Evolutionary conservation across 2,888 invertebrate genomes (phyloP).

Genomic region (Leistus spinibarbis): DNA sequence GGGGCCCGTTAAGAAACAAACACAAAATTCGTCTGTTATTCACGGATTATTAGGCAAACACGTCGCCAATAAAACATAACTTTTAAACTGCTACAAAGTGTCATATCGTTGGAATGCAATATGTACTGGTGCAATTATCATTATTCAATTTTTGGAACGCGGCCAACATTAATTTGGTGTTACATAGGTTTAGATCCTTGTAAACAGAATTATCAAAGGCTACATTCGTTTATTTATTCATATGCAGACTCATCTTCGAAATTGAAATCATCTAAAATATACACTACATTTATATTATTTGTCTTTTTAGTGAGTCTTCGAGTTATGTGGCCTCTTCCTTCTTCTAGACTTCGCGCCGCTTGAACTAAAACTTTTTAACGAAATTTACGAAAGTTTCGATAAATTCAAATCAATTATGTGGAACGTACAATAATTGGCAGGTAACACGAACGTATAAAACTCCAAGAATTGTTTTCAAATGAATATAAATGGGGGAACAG

Average conservation of each 20-base stretch:
- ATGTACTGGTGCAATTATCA: conserved; percentile 3
- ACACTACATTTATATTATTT: too few relatives aligned
- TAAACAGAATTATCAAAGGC: not conserved
- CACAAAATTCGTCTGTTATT: conserved; percentile 13
- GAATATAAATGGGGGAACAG: not conserved
- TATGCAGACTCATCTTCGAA: too few relatives aligned
- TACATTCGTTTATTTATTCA: not conserved
- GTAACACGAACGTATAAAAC: conserved; percentile 24
- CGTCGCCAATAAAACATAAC: not conserved
- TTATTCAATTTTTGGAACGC: conserved; percentile 2
- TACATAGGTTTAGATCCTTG: not conserved
- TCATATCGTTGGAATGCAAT: conserved; percentile 6
- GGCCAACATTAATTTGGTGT: not conserved
- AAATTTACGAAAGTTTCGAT: conserved; percentile 34
- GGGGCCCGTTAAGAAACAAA: not conserved
- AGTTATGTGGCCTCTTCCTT: too few relatives aligned
- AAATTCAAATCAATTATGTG: conserved; percentile 38
- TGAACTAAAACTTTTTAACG: conserved; percentile 22
- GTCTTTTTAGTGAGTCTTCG: too few relatives aligned
- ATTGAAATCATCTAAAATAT: too few relatives aligned
- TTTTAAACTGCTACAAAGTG: not conserved
- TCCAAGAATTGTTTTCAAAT: conserved; percentile 14
- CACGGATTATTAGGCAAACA: not conserved
- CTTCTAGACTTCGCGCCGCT: not conserved
- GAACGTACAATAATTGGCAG: conserved; percentile 28